Evolutionary conservation across 2,888 invertebrate genomes (phyloP).

Genomic region (Mamestra brassicae): DNA sequence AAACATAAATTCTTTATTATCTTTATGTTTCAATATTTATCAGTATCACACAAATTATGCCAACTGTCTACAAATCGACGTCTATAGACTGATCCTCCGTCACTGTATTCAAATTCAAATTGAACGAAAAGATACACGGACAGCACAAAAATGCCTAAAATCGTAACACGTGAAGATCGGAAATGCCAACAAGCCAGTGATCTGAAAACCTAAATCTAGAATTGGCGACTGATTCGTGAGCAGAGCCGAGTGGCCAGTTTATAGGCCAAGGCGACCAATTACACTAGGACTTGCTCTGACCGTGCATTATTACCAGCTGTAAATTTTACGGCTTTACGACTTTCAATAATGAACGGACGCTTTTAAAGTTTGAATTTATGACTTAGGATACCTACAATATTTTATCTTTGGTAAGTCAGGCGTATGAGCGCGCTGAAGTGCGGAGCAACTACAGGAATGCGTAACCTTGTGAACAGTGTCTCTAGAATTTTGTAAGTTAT

Average conservation of each 20-base stretch:
- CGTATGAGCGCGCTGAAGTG: background rate
- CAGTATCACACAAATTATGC: background rate
- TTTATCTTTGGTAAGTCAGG: constrained; percentile 22
- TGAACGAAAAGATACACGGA: no score
- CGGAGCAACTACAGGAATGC: background rate
- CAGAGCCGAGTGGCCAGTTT: constrained; percentile 81
- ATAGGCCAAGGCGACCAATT: constrained; percentile 89
- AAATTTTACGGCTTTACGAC: constrained; percentile 73
- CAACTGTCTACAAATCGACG: background rate
- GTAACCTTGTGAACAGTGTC: background rate
- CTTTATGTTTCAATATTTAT: background rate
- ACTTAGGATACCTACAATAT: constrained; percentile 33
- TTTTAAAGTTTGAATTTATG: constrained; percentile 49
- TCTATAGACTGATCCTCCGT: background rate
- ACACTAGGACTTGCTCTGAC: constrained; percentile 73
- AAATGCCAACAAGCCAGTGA: constrained; percentile 86
- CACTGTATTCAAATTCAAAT: background rate
- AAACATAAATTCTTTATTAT: background rate
- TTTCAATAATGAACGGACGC: constrained; percentile 62
- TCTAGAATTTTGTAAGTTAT: background rate
- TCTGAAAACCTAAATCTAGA: constrained; percentile 91
- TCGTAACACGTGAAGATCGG: constrained; percentile 72
- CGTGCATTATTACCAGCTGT: constrained; percentile 68
- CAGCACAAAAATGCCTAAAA: constrained; percentile 41
- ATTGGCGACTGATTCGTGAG: constrained; percentile 86